phyloP scores from a whole-genome alignment of 2,797 vertebrate genomes.

The Xerus rutilus region DNA sequence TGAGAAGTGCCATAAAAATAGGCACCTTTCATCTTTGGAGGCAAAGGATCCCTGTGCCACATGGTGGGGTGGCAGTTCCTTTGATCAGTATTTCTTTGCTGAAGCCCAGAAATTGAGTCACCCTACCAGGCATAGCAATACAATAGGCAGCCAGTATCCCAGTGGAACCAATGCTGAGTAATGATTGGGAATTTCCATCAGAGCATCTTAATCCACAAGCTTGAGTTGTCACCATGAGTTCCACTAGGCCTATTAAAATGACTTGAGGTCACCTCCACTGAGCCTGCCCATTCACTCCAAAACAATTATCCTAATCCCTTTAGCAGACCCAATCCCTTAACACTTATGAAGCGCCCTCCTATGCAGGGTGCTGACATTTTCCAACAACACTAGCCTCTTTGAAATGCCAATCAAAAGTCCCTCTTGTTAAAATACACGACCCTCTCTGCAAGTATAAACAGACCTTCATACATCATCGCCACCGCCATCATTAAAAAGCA shows the following conservation, averaged over 20 bases:
- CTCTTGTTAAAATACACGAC: constrained; percentile 82
- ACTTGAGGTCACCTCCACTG: constrained; percentile 82
- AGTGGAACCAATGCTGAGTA: constrained; percentile 55
- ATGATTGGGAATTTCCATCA: constrained; percentile 73
- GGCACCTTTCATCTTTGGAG: constrained; percentile 79
- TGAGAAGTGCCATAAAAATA: constrained; percentile 72
- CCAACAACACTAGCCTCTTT: constrained; percentile 82
- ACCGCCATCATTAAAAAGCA: constrained; percentile 83
- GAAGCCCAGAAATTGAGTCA: constrained; percentile 70
- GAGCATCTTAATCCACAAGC: constrained; percentile 79
- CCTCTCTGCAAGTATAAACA: constrained; percentile 83
- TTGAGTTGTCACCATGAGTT: constrained; percentile 77
- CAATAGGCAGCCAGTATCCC: constrained; percentile 71
- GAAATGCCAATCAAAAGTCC: constrained; percentile 83
- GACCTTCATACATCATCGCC: constrained; percentile 80
- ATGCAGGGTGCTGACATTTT: constrained; percentile 83
- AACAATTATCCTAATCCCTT: constrained; percentile 85
- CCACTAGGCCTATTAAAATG: constrained; percentile 81
- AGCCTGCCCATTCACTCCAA: constrained; percentile 80
- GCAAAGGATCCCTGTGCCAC: constrained; percentile 68
- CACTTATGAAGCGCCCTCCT: constrained; percentile 83
- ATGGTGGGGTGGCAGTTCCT: constrained; percentile 73
- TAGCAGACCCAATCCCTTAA: constrained; percentile 82
- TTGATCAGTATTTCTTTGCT: constrained; percentile 81
- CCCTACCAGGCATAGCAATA: constrained; percentile 56